Conservation (phyloP, 2,113 vertebrate genomes). For the Balaenoptera acutorostrata region DNA sequence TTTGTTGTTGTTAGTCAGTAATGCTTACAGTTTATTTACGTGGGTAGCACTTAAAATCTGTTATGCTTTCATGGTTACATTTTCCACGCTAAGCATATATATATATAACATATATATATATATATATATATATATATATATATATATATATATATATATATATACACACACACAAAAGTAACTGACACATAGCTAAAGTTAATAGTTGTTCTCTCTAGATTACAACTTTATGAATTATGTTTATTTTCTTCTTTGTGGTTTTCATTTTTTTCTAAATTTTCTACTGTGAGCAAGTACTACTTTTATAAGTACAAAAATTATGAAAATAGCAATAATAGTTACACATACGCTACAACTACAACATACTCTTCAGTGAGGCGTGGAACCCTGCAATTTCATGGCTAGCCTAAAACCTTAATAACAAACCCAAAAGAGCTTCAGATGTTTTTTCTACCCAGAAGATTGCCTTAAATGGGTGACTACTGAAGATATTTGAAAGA, state of each 20-base stretch:
- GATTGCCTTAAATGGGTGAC: neutral
- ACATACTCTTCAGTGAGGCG: neutral
- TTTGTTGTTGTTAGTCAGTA: neutral
- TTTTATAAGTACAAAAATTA: constrained; percentile 8
- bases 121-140: no score
- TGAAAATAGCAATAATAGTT: neutral
- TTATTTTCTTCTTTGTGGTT: neutral
- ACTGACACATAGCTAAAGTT: neutral
- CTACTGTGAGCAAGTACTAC: neutral
- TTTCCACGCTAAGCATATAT: neutral
- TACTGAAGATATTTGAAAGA: neutral
- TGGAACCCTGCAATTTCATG: neutral
- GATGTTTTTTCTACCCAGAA: neutral
- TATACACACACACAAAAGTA: no score
- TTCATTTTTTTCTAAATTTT: neutral
- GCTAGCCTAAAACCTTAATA: neutral
- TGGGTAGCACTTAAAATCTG: neutral
- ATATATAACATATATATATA: no score
- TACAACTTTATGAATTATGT: neutral
- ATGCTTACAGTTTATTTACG: constrained; percentile 44
- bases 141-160: no score
- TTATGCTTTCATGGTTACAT: constrained; percentile 48
- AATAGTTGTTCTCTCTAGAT: neutral
- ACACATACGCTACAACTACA: neutral
- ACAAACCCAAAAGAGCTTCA: neutral